Conservation (phyloP, 2,888 invertebrate genomes). For the Melanophora roralis region DNA sequence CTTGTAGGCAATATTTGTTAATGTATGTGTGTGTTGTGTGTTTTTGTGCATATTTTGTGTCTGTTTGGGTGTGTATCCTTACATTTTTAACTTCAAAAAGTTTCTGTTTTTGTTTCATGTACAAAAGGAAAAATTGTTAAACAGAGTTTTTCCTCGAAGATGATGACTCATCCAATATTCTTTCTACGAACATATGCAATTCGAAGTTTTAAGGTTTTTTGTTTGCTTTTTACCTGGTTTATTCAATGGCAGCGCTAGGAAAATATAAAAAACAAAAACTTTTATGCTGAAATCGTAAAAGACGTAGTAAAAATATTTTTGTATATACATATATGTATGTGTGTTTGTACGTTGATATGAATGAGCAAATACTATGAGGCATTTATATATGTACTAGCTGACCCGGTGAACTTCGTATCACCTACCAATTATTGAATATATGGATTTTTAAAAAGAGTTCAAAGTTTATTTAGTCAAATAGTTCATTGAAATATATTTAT, state of each 20-base stretch:
- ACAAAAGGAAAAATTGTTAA: constrained; percentile 7
- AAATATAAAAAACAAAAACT: background rate
- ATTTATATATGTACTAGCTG: background rate
- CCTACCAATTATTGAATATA: too few species aligned
- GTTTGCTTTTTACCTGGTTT: background rate
- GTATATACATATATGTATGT: constrained; percentile 9
- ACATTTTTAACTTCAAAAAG: constrained; percentile 26
- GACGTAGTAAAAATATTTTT: constrained; percentile 17
- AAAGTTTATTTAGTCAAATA: too few species aligned
- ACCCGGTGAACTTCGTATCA: too few species aligned
- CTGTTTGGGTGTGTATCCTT: background rate
- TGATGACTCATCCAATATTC: constrained; percentile 45
- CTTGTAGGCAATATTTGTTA: background rate
- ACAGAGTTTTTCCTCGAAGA: constrained; percentile 7
- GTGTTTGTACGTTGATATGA: background rate
- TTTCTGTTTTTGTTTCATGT: background rate
- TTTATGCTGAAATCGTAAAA: background rate
- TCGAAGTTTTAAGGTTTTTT: background rate
- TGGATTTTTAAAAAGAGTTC: too few species aligned
- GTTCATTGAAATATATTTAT: too few species aligned
- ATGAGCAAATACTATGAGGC: background rate
- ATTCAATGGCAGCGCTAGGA: background rate
- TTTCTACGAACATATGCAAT: background rate
- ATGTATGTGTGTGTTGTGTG: background rate
- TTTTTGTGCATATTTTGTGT: background rate